Base-by-base conservation (phyloP, 2,797 vertebrate species). In the Orestias chungarensis region DNA sequence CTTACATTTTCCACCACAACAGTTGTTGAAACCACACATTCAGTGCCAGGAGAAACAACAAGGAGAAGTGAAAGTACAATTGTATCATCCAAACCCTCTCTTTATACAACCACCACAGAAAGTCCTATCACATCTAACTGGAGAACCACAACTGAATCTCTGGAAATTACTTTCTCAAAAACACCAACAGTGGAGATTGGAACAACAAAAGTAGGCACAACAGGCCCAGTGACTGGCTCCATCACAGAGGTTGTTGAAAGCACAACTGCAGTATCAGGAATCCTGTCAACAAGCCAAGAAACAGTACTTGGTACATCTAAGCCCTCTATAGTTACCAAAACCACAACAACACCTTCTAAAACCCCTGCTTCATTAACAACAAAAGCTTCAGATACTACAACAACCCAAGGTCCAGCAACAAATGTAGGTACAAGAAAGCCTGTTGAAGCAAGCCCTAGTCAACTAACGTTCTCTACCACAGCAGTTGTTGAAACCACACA, bases 361-460 rank as follows among this genome's bases (percentile, higher is more conserved):
- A n/a, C 23, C 9, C n/a, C 49, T 0, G n/a, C 23, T 6, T 8
- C 3, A 50, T 8, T 11, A n/a, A n/a, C n/a, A 25, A 0, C 57
- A 25, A 27, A 18, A 40, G 3, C 27, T 0, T 0, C 0, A 3
- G 55, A 40, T 66, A 33, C 40, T 20, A 73, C 61, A 0, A 31
- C 43, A 25, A 12, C 49, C n/a, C 23, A 25, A 11, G 49, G 49
- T 50, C 49, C 3, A 10, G 9, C 23, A 50, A 50, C 49, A 3
- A 25, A 1, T 0, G 5, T 14, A 8, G 10, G 1, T 3, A 65
- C 73, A 69, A 80, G 40, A n/a, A 33, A 18, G 2, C 31, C 65
- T 1, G 2, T 1, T 27, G 40, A 43, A 43, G n/a, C 25, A 11
- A 69, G 50, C 1, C 20, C 25, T 57, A 27, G 38, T 12, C 27